A percentile compares a stretch with the other conserved stretches of the same genome.
phyloP scores from a whole-genome alignment of 1,140 invertebrate species.

The Manduca sexta region DNA sequence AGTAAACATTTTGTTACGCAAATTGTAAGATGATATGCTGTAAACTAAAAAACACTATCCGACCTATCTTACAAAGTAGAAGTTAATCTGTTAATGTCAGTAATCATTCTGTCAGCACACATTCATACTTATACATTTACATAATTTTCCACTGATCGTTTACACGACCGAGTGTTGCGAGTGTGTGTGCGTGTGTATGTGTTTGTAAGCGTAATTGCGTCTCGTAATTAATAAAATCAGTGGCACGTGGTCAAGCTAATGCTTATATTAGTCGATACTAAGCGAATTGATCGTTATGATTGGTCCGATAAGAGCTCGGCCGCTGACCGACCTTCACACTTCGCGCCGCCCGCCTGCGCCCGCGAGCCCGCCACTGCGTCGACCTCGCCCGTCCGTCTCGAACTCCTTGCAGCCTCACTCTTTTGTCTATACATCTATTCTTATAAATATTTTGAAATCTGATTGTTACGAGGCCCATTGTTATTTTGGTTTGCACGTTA shows the following conservation, averaged over 20 bases:
- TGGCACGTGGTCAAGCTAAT: conserved; percentile 48
- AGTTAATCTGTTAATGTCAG: too few species aligned
- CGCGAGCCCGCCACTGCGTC: conserved; percentile 24
- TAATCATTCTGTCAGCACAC: too few species aligned
- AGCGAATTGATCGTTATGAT: conserved; percentile 43
- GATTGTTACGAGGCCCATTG: too few species aligned
- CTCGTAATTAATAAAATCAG: conserved; percentile 21
- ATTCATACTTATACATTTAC: background rate
- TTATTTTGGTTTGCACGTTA: too few species aligned
- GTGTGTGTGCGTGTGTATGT: conserved; percentile 1
- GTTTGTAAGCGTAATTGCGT: conserved; percentile 18
- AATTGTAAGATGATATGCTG: too few species aligned
- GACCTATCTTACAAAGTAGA: too few species aligned
- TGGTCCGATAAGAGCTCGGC: conserved; percentile 61
- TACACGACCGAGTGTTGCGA: background rate
- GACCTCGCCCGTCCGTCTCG: conserved; percentile 47
- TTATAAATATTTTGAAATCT: background rate
- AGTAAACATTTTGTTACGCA: too few species aligned
- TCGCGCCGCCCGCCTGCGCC: conserved; percentile 34
- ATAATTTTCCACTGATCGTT: background rate
- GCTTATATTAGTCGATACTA: conserved; percentile 34
- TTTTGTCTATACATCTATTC: conserved; percentile 9
- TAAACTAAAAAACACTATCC: too few species aligned
- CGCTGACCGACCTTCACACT: conserved; percentile 68
- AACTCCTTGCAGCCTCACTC: conserved; percentile 25